phyloP scores from a whole-genome alignment of 2,888 invertebrate species.

The Drosophila koepferae region DNA sequence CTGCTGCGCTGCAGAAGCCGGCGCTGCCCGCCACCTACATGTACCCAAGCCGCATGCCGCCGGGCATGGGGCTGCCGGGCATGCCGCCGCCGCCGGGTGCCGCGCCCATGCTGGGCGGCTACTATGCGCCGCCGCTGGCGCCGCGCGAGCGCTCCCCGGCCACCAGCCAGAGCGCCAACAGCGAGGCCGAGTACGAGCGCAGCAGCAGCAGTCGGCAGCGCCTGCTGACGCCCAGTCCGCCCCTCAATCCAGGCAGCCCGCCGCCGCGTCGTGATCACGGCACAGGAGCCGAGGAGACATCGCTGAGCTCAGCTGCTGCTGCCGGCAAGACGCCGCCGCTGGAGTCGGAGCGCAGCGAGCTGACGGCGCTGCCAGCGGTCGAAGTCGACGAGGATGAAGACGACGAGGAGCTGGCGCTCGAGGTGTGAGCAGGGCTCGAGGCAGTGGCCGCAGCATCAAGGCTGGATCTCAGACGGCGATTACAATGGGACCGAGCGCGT shows the following conservation, averaged over 20 bases:
- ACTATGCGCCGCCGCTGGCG: slow-evolving; percentile 85
- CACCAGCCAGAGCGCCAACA: slow-evolving; percentile 72
- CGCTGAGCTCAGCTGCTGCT: background rate
- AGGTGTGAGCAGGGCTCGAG: slow-evolving; percentile 46
- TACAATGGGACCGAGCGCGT: slow-evolving; percentile 20
- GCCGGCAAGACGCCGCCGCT: slow-evolving; percentile 25
- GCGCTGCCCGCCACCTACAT: slow-evolving; percentile 89
- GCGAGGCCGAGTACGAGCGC: slow-evolving; percentile 70
- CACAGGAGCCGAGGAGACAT: slow-evolving; percentile 36
- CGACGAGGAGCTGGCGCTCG: slow-evolving; percentile 53
- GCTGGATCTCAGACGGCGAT: slow-evolving; percentile 65
- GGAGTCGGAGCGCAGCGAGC: slow-evolving; percentile 15
- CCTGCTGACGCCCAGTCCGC: slow-evolving; percentile 82
- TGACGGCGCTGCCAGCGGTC: slow-evolving; percentile 3
- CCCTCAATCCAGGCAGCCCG: slow-evolving; percentile 85
- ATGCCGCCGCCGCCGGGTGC: slow-evolving; percentile 73
- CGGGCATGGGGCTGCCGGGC: slow-evolving; percentile 77
- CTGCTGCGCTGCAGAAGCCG: slow-evolving; percentile 94
- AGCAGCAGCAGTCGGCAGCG: slow-evolving; percentile 72
- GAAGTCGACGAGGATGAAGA: slow-evolving; percentile 36
- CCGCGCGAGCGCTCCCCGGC: slow-evolving; percentile 68
- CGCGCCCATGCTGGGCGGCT: slow-evolving; percentile 85
- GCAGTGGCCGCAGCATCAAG: slow-evolving; percentile 13
- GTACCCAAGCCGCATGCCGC: slow-evolving; percentile 85
- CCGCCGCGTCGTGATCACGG: slow-evolving; percentile 70